Evolutionary conservation across 1,140 invertebrate species (phyloP), one percentile per base, ranked within the genome.

Genomic region (Eciton burchellii): DNA sequence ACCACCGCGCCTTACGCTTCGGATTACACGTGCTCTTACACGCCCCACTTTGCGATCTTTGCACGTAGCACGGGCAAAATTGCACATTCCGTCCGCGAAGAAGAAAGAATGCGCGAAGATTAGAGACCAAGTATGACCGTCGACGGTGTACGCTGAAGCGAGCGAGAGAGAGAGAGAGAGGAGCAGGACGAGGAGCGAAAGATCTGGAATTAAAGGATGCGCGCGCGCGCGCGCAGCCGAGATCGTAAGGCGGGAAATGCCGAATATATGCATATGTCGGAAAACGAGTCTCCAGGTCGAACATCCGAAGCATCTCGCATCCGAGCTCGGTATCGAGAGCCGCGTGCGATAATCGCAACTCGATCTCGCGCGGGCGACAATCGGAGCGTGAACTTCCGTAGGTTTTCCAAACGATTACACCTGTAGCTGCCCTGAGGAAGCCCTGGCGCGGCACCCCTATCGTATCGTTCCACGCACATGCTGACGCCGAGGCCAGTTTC

Each of bases 321-420:
- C n/a, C n/a, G n/a, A n/a, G 59, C n/a, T 66, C 35, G 62, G 21
- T 35, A 29, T 56, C 47, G 14, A 21, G 47, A 54, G 62, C 47
- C 73, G 9, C 73, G 9, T 29, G 26, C 8, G 19, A 21, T 68
- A 79, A 66, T 77, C 74, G 74, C 35, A 35, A 70, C 63, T 79
- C 63, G 24, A 74, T 74, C 72, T 16, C 49, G 5, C 6, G 35
- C 43, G 26, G 83, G 81, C 82, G 84, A 45, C 81, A 68, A 84
- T 85, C 77, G 74, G 52, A 68, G 89, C 81, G 41, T 79, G 35
- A 82, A 86, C 88, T 90, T 89, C 84, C 89, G 84, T 70, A 86
- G 86, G 84, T 89, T 89, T 90, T 90, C 86, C 86, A 66, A 85
- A 84, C 83, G 89, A 89, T 90, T 90, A 89, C 89, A 90, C 89